Percentiles rank a stretch among this genome's conserved stretches.
phyloP scores from a whole-genome alignment of 2,888 invertebrate species.

The Choreutis nemorana region DNA sequence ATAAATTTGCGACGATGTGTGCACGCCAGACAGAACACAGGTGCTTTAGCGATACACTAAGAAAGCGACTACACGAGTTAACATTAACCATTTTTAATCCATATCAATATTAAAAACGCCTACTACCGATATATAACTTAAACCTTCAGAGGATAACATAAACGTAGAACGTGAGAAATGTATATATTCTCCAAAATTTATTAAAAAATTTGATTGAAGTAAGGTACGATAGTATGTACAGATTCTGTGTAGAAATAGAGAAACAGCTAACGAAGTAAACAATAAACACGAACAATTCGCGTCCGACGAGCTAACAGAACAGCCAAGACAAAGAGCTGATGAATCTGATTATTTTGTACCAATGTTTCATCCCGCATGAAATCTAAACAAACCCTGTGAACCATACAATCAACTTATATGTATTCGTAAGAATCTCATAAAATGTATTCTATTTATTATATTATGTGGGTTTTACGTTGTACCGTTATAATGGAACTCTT shows the following conservation, averaged over 20 bases:
- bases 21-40: slow-evolving; percentile 38
- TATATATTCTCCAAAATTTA: too few species aligned
- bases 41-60: slow-evolving; percentile 37
- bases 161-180: too few species aligned
- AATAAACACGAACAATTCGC: slow-evolving; percentile 47
- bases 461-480: too few species aligned
- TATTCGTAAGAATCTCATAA: neutral
- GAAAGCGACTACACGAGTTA: slow-evolving; percentile 34
- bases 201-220: too few species aligned
- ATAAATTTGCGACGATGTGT: slow-evolving; percentile 55
- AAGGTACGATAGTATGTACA: slow-evolving; percentile 14
- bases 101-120: too few species aligned
- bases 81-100: too few species aligned
- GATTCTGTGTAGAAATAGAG: slow-evolving; percentile 36
- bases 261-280: slow-evolving; percentile 60
- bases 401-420: slow-evolving; percentile 9
- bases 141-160: too few species aligned
- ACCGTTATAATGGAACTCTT: too few species aligned
- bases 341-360: slow-evolving; percentile 47
- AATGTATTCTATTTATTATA: too few species aligned
- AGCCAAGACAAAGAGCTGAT: slow-evolving; percentile 46
- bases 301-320: slow-evolving; percentile 35
- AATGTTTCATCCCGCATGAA: slow-evolving; percentile 24
- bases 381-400: slow-evolving; percentile 26
- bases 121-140: too few species aligned